Base-by-base conservation (phyloP, 2,888 invertebrate species). In the Ganaspis brasiliensis region DNA sequence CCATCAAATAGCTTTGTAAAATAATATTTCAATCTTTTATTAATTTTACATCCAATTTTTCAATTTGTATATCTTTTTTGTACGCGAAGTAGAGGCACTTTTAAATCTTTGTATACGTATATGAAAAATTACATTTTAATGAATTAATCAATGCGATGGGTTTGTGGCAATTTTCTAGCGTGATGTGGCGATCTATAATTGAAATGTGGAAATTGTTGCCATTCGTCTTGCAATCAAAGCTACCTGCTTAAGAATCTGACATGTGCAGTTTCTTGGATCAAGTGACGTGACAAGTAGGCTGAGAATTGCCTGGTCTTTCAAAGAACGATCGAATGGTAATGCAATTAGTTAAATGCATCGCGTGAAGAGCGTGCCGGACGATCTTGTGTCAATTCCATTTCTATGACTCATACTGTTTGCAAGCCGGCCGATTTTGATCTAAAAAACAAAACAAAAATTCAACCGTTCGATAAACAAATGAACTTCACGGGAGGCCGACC, bases 321-420 rank as follows among this genome's bases (percentile, higher is more conserved):
- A 1, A 37, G 71, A 61, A 63, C 35, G 74, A 77, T 72, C 74
- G 63, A 77, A 75, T 40, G 72, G 76, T 81, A 82, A 84, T 81
- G 82, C 82, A 85, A 86, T 86, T 85, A 85, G 79, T 81, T 80
- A 81, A 84, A 84, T 82, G 83, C 73, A 73, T 67, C 74, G 67
- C 45, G 67, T 67, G 67, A 52, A 52, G 67, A 67, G 67, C 67
- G 67, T 67, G 67, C 67, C 40, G 8, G 67, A 72, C 56, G 70
- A 52, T 61, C 78, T 76, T 77, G 79, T 79, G 75, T 80, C 76
- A 76, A 73, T 80, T 61, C 37, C 61, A n/a, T 8, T 14, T 21
- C 67, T 24, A 67, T 67, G 67, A 67, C 19, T 67, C 67, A 67
- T 40, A 37, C 12, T 31, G 12, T 63, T 45, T 67, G 45, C 67